These are phyloP conservation scores for Paraescarpia echinospica DNA, from an alignment of 1,140 invertebrate genomes.

Conservation along the genomic window DNA sequence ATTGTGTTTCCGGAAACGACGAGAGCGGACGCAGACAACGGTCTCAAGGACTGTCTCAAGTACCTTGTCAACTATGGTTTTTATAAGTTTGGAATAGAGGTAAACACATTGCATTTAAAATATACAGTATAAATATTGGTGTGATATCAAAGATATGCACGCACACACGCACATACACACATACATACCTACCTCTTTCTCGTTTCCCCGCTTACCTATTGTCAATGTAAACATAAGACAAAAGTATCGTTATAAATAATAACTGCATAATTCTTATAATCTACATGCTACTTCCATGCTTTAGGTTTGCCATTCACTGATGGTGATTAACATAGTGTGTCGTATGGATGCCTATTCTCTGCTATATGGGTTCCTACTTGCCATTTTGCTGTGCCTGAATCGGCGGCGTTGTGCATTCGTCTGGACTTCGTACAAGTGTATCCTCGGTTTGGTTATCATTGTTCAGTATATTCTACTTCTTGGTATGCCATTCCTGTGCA, in stretches of 20 bases:
- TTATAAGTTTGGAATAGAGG: constrained; percentile 93
- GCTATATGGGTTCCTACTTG: constrained; percentile 83
- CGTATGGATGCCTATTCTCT: constrained; percentile 89
- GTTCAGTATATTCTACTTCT: constrained; percentile 64
- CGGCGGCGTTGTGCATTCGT: constrained; percentile 70
- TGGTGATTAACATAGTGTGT: constrained; percentile 82
- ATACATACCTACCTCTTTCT: too few species aligned
- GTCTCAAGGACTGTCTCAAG: constrained; percentile 75
- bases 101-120: constrained; percentile 47
- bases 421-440: constrained; percentile 84
- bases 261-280: background rate
- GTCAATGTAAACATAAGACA: too few species aligned
- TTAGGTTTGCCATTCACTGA: constrained; percentile 81
- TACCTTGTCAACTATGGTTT: constrained; percentile 90
- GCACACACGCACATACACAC: background rate
- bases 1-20: constrained; percentile 2
- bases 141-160: background rate
- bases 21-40: constrained; percentile 19
- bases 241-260: too few species aligned
- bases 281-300: constrained; percentile 33
- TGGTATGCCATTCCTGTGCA: background rate
- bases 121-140: background rate
- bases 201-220: too few species aligned
- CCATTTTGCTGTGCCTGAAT: constrained; percentile 70
- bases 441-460: constrained; percentile 78